Percentiles rank a stretch among this genome's conserved stretches.
These are phyloP conservation scores for Macaria liturata DNA, from an alignment of 2,888 invertebrate genomes.

Conservation along the genomic window DNA sequence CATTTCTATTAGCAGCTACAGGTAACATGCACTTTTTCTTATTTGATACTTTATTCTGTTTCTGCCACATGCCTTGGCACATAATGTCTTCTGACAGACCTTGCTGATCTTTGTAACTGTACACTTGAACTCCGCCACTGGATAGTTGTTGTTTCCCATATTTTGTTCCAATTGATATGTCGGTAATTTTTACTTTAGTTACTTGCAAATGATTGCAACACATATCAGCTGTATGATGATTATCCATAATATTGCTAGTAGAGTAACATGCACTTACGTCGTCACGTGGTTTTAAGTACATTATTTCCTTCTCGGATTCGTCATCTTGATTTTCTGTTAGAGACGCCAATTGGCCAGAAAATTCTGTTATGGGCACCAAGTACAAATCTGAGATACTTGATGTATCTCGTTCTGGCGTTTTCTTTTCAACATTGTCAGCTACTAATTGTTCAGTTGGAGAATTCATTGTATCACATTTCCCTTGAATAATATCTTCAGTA, in stretches of 20 bases:
- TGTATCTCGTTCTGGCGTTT: too few relatives aligned
- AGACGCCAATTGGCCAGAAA: too few relatives aligned
- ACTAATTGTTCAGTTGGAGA: background rate
- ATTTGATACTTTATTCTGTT: conserved; percentile 38
- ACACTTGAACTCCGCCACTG: conserved; percentile 66
- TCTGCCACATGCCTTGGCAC: conserved; percentile 73
- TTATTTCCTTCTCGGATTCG: too few relatives aligned
- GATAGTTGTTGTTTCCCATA: conserved; percentile 48
- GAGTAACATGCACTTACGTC: too few relatives aligned
- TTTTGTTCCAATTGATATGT: conserved; percentile 25
- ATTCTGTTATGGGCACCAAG: too few relatives aligned
- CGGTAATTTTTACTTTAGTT: conserved; percentile 1
- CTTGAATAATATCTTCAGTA: background rate
- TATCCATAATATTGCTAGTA: too few relatives aligned
- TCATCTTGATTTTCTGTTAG: too few relatives aligned
- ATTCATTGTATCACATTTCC: background rate
- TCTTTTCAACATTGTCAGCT: too few relatives aligned
- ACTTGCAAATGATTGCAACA: too few relatives aligned
- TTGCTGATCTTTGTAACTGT: conserved; percentile 64
- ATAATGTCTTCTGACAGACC: conserved; percentile 61
- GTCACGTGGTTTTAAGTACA: too few relatives aligned
- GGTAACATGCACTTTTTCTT: conserved; percentile 43
- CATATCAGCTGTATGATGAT: too few relatives aligned
- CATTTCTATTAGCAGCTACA: conserved; percentile 36
- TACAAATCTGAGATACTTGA: too few relatives aligned